Percentiles rank a stretch among this genome's conserved stretches.
phyloP scores from a whole-genome alignment of 2,113 vertebrate species.

The Bambusicola thoracicus region DNA sequence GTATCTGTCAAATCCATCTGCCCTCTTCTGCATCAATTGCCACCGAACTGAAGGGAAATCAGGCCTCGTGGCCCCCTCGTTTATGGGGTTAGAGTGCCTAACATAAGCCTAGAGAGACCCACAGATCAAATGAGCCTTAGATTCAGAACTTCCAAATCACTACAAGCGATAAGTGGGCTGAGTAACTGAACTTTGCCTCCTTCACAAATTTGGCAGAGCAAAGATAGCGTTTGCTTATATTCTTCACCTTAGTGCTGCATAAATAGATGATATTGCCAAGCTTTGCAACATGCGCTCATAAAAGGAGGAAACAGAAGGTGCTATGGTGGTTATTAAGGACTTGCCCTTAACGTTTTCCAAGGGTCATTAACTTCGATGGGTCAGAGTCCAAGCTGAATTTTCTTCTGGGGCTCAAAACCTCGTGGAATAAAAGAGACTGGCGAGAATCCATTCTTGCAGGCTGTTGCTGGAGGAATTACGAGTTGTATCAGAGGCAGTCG shows the following conservation, averaged over 20 bases:
- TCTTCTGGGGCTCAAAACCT: constrained; percentile 11
- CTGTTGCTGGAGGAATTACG: not conserved
- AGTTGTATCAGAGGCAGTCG: not conserved
- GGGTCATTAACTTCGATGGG: not conserved
- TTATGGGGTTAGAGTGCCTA: not conserved
- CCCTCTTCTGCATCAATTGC: not conserved
- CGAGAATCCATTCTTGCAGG: not conserved
- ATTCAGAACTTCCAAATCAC: not conserved
- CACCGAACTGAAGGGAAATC: not conserved
- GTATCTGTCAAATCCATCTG: not conserved
- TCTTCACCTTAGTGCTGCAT: not conserved
- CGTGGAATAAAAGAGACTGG: not conserved
- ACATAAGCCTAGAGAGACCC: not conserved
- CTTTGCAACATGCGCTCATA: not conserved
- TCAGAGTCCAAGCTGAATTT: constrained; percentile 18
- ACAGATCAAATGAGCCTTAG: not conserved
- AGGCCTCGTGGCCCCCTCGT: not conserved
- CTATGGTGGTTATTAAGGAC: not conserved
- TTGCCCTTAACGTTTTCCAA: not conserved
- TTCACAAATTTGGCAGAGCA: not conserved
- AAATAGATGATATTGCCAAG: not conserved
- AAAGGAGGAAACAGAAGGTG: not conserved
- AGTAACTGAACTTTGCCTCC: not conserved
- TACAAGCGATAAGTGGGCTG: not conserved
- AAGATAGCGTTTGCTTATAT: not conserved